phyloP scores from a whole-genome alignment of 2,113 vertebrate species.

The Coptodon rendalli region DNA sequence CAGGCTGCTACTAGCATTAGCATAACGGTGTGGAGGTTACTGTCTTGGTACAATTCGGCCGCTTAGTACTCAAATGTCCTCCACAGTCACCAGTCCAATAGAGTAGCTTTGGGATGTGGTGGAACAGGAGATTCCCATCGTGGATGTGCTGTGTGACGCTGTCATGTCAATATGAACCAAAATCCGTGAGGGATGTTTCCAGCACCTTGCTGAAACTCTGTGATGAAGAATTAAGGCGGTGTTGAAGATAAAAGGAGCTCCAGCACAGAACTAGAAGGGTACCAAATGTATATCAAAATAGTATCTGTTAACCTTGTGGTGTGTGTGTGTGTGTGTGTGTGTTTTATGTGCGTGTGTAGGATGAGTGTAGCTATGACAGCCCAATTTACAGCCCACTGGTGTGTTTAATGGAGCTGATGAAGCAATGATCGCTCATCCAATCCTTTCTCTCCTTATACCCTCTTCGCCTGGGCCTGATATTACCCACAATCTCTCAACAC shows the following conservation, averaged over 20 bases:
- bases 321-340: not conserved
- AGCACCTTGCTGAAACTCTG: not conserved
- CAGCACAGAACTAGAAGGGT: not conserved
- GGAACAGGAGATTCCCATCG: not conserved
- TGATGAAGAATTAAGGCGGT: not conserved
- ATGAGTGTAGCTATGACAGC: not conserved
- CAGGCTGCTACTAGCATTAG: not conserved
- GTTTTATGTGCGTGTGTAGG: not conserved
- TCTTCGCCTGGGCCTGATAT: slow-evolving; percentile 11
- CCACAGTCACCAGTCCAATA: not conserved
- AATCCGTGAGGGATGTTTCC: not conserved
- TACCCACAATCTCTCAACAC: not conserved
- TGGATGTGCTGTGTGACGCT: not conserved
- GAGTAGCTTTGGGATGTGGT: not conserved
- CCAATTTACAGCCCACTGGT: slow-evolving; percentile 55
- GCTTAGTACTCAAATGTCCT: not conserved
- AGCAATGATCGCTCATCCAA: slow-evolving; percentile 55
- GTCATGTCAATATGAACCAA: not conserved
- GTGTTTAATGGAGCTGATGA: slow-evolving; percentile 63
- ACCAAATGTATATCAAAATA: not conserved
- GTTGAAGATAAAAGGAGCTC: not conserved
- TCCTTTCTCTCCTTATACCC: slow-evolving; percentile 5
- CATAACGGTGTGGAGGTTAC: not conserved
- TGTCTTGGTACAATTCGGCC: not conserved
- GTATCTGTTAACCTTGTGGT: not conserved